Conservation (phyloP, 92 coral and sea anemone genomes). For the Zoanthus sociatus region DNA sequence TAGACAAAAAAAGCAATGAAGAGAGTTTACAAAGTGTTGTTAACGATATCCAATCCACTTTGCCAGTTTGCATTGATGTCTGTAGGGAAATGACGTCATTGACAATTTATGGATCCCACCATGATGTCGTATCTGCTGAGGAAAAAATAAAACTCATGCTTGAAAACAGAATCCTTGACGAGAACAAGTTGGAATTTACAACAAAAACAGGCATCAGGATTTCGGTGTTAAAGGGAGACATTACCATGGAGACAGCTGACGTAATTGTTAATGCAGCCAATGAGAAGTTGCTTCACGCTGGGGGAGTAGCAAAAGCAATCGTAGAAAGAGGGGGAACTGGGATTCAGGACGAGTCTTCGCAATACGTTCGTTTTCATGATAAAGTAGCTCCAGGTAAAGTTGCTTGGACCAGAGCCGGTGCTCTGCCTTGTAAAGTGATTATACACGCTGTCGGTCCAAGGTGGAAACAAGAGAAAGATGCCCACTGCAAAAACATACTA, state of each 20-base stretch:
- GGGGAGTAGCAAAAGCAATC: slow-evolving; percentile 57
- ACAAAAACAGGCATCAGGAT: slow-evolving; percentile 32
- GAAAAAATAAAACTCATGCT: slow-evolving; percentile 1
- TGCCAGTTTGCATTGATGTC: slow-evolving; percentile 11
- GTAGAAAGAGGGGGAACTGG: slow-evolving; percentile 46
- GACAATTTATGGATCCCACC: slow-evolving; percentile 14
- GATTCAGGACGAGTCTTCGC: slow-evolving; percentile 33
- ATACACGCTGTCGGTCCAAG: slow-evolving; percentile 61
- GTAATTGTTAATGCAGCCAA: slow-evolving; percentile 62
- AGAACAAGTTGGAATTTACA: slow-evolving; percentile 8
- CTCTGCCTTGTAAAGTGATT: slow-evolving; percentile 44
- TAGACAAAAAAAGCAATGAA: slow-evolving; percentile 2
- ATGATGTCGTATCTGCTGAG: not conserved
- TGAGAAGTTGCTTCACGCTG: slow-evolving; percentile 15
- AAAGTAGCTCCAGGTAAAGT: slow-evolving; percentile 39
- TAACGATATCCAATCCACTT: not conserved
- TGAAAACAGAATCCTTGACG: not conserved
- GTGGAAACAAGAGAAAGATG: slow-evolving; percentile 20
- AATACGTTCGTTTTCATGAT: not conserved
- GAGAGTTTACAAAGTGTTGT: slow-evolving; percentile 10
- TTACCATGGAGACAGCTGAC: slow-evolving; percentile 54
- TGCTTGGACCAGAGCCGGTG: slow-evolving; percentile 44
- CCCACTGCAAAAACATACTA: slow-evolving; percentile 27
- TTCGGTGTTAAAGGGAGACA: slow-evolving; percentile 55
- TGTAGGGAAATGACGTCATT: not conserved